Conservation (phyloP, 2,888 invertebrate species). For the Zygothrica quintamaculata region DNA sequence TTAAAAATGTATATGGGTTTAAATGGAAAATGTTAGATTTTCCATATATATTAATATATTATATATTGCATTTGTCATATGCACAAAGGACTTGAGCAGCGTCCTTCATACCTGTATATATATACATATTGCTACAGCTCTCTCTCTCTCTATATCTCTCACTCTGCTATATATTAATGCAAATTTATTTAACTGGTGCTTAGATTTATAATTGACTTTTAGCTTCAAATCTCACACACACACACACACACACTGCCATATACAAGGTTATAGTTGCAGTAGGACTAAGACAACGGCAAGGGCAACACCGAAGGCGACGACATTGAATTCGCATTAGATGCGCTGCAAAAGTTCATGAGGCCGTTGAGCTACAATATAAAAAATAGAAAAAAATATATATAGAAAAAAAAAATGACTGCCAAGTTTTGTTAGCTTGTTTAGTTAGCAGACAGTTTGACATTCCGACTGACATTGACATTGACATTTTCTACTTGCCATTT, state of each 20-base stretch:
- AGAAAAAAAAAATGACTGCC: slow-evolving; percentile 19
- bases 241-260: slow-evolving; percentile 27
- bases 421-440: slow-evolving; percentile 54
- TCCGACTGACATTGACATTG: slow-evolving; percentile 66
- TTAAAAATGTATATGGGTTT: too few relatives aligned
- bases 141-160: too few relatives aligned
- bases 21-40: too few relatives aligned
- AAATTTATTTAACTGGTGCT: slow-evolving; percentile 59
- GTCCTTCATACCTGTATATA: slow-evolving; percentile 42
- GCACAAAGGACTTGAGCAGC: slow-evolving; percentile 21
- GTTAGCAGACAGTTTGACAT: slow-evolving; percentile 60
- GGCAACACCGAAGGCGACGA: slow-evolving; percentile 21
- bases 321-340: slow-evolving; percentile 76
- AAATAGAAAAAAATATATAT: too few relatives aligned
- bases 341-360: slow-evolving; percentile 67
- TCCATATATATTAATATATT: too few relatives aligned
- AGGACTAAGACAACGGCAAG: slow-evolving; percentile 3
- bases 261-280: slow-evolving; percentile 44
- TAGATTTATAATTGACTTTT: slow-evolving; percentile 69
- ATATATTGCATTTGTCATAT: neutral
- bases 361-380: slow-evolving; percentile 57
- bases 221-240: slow-evolving; percentile 32
- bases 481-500: neutral
- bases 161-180: slow-evolving; percentile 71
- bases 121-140: too few relatives aligned